phyloP scores from a whole-genome alignment of 2,888 invertebrate species.

The Minunthozetes semirufus region DNA sequence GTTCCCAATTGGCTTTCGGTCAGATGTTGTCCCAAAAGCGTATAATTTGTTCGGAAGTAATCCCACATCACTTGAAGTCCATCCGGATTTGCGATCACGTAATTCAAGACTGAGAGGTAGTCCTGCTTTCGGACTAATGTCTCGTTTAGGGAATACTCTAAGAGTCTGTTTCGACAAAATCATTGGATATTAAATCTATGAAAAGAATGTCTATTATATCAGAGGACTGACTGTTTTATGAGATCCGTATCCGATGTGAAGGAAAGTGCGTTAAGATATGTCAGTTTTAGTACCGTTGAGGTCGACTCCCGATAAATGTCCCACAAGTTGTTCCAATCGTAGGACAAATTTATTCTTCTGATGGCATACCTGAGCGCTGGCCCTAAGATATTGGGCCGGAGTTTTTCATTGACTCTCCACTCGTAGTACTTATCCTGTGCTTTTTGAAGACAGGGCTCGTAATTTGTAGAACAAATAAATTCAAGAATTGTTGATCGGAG shows the following conservation, averaged over 20 bases:
- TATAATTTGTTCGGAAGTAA: conserved; percentile 64
- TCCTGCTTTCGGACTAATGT: conserved; percentile 72
- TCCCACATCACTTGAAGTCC: conserved; percentile 74
- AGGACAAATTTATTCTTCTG: background rate
- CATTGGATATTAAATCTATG: background rate
- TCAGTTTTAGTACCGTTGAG: conserved; percentile 29
- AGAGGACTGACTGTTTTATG: conserved; percentile 22
- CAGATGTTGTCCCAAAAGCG: background rate
- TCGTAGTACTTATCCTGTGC: conserved; percentile 14
- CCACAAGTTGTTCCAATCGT: conserved; percentile 32
- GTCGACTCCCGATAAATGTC: background rate
- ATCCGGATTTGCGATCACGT: conserved; percentile 64
- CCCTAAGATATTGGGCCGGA: conserved; percentile 24
- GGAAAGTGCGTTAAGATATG: conserved; percentile 32
- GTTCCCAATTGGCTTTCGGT: conserved; percentile 23
- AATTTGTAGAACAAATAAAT: conserved; percentile 27
- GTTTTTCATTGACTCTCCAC: conserved; percentile 20
- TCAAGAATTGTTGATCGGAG: conserved; percentile 27
- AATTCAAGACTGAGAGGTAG: conserved; percentile 63
- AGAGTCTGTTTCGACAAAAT: conserved; percentile 55
- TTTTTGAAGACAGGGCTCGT: conserved; percentile 26
- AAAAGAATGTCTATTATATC: too few relatives aligned
- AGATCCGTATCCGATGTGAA: conserved; percentile 29
- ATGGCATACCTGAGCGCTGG: conserved; percentile 33
- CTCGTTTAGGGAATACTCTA: conserved; percentile 66